Conservation (phyloP, 2,113 vertebrate species). For the Anarhynchus alexandrinus region DNA sequence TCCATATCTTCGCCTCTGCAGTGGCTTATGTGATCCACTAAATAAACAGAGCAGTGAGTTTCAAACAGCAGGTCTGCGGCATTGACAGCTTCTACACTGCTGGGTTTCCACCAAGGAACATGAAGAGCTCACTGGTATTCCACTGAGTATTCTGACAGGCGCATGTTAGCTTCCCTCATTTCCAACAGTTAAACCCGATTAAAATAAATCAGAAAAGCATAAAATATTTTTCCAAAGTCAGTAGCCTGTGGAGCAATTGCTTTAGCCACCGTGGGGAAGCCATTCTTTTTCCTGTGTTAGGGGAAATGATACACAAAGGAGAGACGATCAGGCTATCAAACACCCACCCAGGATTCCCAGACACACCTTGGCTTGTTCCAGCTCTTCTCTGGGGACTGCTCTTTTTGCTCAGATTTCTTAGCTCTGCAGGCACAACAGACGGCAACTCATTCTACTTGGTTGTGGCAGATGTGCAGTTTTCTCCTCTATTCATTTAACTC, state of each 20-base stretch:
- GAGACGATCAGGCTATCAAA: neutral
- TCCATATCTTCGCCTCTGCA: neutral
- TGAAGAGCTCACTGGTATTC: neutral
- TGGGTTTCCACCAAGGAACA: neutral
- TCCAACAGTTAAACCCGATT: neutral
- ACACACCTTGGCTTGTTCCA: neutral
- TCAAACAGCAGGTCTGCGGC: neutral
- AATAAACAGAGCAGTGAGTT: neutral
- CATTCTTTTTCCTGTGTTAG: neutral
- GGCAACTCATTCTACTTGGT: neutral
- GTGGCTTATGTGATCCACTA: neutral
- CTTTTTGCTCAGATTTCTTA: neutral
- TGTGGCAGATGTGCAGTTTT: constrained; percentile 2
- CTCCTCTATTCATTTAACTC: neutral
- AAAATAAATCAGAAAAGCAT: neutral
- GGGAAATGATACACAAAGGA: neutral
- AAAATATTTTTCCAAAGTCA: neutral
- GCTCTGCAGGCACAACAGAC: neutral
- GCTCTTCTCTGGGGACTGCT: neutral
- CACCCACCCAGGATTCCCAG: neutral
- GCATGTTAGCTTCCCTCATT: neutral
- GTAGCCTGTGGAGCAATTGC: neutral
- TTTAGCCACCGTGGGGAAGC: neutral
- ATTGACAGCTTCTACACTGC: neutral
- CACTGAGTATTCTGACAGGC: neutral